Evolutionary conservation across 2,888 invertebrate species (phyloP).

Genomic region (Catocala nupta): DNA sequence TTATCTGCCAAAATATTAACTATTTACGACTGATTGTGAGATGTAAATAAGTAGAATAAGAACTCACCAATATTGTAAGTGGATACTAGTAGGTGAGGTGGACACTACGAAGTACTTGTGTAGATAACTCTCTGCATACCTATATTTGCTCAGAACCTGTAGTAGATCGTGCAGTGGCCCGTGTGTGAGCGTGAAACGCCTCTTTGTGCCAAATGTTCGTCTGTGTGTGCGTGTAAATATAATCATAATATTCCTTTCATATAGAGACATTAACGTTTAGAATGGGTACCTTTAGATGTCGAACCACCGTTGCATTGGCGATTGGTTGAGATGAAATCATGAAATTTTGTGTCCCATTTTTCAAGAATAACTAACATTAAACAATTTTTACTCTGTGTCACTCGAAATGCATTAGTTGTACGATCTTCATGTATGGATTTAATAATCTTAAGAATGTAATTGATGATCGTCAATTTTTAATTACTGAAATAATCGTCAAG

Average conservation of each 20-base stretch:
- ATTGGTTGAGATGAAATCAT: conserved; percentile 28
- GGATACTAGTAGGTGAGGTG: conserved; percentile 68
- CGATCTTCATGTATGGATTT: conserved; percentile 50
- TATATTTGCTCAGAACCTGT: conserved; percentile 86
- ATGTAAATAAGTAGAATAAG: conserved; percentile 84
- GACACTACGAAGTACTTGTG: conserved; percentile 70
- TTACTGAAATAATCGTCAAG: conserved; percentile 60
- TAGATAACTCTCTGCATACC: conserved; percentile 84
- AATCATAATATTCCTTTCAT: conserved; percentile 62
- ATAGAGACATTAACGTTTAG: conserved; percentile 63
- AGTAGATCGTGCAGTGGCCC: conserved; percentile 71
- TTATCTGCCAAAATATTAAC: conserved; percentile 83
- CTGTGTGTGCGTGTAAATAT: conserved; percentile 74
- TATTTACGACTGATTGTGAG: conserved; percentile 85
- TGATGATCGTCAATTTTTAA: conserved; percentile 68
- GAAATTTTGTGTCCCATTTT: conserved; percentile 40
- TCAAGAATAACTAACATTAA: conserved; percentile 52
- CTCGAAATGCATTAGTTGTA: conserved; percentile 51
- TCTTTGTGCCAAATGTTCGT: conserved; percentile 84
- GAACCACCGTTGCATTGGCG: conserved; percentile 27
- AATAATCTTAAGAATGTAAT: conserved; percentile 55
- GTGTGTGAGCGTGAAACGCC: conserved; percentile 79
- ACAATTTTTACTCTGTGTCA: conserved; percentile 52
- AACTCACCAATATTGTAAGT: conserved; percentile 79
- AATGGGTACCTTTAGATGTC: conserved; percentile 53